Percentiles rank a stretch among this genome's conserved stretches.
These are phyloP conservation scores for Orchestia grillus DNA, from an alignment of 1,140 invertebrate genomes.

Conservation along the genomic window DNA sequence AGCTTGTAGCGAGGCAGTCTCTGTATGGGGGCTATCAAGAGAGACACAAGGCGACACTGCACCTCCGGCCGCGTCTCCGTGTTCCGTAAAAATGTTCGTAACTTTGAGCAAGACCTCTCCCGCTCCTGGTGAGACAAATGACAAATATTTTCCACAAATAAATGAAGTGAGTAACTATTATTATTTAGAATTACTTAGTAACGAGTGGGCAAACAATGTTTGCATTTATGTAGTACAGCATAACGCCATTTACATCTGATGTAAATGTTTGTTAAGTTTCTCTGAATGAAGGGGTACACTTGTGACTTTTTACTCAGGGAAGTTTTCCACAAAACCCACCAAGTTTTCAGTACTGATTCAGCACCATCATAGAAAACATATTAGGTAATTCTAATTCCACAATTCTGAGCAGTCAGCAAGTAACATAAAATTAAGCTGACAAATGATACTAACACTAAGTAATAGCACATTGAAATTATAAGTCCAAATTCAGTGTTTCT, in stretches of 20 bases:
- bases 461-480: background rate
- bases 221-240: background rate
- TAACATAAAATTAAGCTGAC: no score
- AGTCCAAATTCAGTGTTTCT: background rate
- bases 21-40: constrained; percentile 84
- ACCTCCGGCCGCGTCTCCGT: constrained; percentile 82
- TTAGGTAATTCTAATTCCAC: no score
- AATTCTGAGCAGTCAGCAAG: no score
- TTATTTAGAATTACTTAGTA: background rate
- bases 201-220: background rate
- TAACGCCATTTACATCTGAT: background rate
- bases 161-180: background rate
- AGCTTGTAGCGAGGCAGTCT: constrained; percentile 82
- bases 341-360: no score
- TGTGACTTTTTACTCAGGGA: background rate
- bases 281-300: background rate
- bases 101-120: constrained; percentile 75
- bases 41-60: constrained; percentile 78
- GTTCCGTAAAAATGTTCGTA: constrained; percentile 73
- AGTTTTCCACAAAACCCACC: background rate
- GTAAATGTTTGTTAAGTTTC: background rate
- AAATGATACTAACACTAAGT: background rate
- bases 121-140: constrained; percentile 73
- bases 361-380: no score
- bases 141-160: background rate